Evolutionary conservation across 2,888 invertebrate genomes (phyloP).

Genomic region (Azorinus chamasolen): DNA sequence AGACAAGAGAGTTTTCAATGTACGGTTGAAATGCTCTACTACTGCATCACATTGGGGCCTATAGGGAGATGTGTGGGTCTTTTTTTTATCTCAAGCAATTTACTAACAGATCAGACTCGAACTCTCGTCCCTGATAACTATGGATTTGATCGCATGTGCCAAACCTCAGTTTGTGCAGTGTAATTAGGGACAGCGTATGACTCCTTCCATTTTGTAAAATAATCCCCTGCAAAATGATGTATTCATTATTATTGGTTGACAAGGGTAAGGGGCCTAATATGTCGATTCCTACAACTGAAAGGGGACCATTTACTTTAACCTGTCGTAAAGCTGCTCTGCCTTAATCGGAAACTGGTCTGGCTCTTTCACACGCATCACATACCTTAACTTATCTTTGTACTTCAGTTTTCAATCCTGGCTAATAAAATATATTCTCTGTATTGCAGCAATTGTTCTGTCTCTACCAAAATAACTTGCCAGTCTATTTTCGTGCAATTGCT

Average conservation of each 20-base stretch:
- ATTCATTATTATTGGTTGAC: constrained; percentile 52
- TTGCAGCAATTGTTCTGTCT: constrained; percentile 47
- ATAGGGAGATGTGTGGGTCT: constrained; percentile 59
- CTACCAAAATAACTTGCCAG: constrained; percentile 60
- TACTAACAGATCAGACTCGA: constrained; percentile 64
- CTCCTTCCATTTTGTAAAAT: constrained; percentile 63
- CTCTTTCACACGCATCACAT: constrained; percentile 51
- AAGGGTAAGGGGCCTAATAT: constrained; percentile 59
- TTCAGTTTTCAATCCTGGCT: constrained; percentile 48
- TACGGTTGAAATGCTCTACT: constrained; percentile 59
- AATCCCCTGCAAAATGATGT: constrained; percentile 62
- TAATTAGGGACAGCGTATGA: constrained; percentile 47
- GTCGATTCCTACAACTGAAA: constrained; percentile 59
- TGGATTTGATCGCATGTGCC: constrained; percentile 48
- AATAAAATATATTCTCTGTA: constrained; percentile 55
- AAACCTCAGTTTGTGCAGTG: constrained; percentile 56
- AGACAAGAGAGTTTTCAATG: constrained; percentile 46
- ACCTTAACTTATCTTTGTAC: constrained; percentile 44
- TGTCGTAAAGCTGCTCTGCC: constrained; percentile 47
- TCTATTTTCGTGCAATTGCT: constrained; percentile 14
- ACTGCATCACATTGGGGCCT: constrained; percentile 58
- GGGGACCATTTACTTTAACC: constrained; percentile 17
- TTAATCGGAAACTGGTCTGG: constrained; percentile 49
- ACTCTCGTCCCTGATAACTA: constrained; percentile 64
- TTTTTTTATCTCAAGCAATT: constrained; percentile 52